phyloP scores from a whole-genome alignment of 1,140 invertebrate genomes.

The Ceratitis capitata region DNA sequence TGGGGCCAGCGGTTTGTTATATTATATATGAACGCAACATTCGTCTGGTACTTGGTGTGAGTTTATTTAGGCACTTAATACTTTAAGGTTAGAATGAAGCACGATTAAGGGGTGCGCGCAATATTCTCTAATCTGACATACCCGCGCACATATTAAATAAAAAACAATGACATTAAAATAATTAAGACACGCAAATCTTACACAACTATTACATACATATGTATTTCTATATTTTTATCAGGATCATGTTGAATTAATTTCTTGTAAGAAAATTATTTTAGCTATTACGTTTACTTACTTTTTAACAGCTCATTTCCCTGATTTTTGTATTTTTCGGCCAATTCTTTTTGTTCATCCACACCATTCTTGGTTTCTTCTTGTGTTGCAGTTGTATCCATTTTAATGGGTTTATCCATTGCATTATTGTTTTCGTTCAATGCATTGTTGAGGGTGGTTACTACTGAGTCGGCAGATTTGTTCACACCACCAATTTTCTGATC shows the following conservation, averaged over 20 bases:
- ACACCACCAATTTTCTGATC: conserved; percentile 34
- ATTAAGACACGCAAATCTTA: background rate
- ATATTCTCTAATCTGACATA: background rate
- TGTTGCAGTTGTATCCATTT: conserved; percentile 11
- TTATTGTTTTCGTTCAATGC: conserved; percentile 28
- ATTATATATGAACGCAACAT: too few species aligned
- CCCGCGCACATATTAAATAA: background rate
- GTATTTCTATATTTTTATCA: background rate
- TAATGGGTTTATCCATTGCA: background rate
- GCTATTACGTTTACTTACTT: conserved; percentile 78
- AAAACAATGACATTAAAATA: background rate
- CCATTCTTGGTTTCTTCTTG: background rate
- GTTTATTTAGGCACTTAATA: background rate
- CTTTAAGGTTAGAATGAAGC: conserved; percentile 17
- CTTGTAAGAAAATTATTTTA: too few species aligned
- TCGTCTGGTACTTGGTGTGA: background rate
- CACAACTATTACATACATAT: background rate
- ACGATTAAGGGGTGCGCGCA: conserved; percentile 18
- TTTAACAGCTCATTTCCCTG: conserved; percentile 88
- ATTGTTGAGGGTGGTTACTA: conserved; percentile 14
- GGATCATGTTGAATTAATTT: background rate
- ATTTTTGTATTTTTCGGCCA: conserved; percentile 82
- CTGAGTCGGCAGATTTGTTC: conserved; percentile 35
- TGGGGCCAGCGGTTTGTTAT: background rate
- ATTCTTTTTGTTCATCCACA: conserved; percentile 48